Percentiles rank a stretch among this genome's conserved stretches.
phyloP scores from a whole-genome alignment of 2,797 vertebrate genomes.

The Pelodytes ibericus region DNA sequence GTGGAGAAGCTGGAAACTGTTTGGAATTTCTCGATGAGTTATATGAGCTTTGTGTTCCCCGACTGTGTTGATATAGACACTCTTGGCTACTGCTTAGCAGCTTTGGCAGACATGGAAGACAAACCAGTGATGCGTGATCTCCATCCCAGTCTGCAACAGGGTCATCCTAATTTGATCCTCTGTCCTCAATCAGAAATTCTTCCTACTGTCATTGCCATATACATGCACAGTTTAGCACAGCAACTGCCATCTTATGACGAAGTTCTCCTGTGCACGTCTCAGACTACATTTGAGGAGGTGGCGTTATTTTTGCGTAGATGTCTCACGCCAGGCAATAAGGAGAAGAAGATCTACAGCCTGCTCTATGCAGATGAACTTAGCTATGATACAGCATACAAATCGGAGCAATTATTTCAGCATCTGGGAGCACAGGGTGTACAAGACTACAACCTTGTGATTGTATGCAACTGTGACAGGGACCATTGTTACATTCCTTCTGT shows the following conservation, averaged over 20 bases:
- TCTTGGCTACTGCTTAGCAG: constrained; percentile 79
- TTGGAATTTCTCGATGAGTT: constrained; percentile 81
- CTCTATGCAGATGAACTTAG: constrained; percentile 86
- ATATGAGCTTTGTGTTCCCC: constrained; percentile 77
- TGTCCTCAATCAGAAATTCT: constrained; percentile 84
- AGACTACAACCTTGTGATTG: constrained; percentile 79
- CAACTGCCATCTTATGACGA: constrained; percentile 88
- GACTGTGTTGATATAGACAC: constrained; percentile 78
- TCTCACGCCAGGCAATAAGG: constrained; percentile 71
- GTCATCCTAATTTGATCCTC: constrained; percentile 86
- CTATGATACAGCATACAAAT: constrained; percentile 85
- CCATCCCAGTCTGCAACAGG: constrained; percentile 73
- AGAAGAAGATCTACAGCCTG: constrained; percentile 82
- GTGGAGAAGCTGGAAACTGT: constrained; percentile 61
- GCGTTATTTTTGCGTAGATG: constrained; percentile 89
- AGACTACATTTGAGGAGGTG: constrained; percentile 84
- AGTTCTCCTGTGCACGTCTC: constrained; percentile 87
- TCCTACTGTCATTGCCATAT: constrained; percentile 82
- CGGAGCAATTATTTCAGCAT: constrained; percentile 81
- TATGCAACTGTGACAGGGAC: constrained; percentile 87
- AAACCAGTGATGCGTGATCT: constrained; percentile 68
- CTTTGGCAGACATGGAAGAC: constrained; percentile 55
- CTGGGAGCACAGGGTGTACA: constrained; percentile 70
- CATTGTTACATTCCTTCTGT: constrained; percentile 88
- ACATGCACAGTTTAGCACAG: constrained; percentile 80